These are phyloP conservation scores for Macrosiphum euphorbiae DNA, from an alignment of 2,888 invertebrate genomes.

Conservation along the genomic window DNA sequence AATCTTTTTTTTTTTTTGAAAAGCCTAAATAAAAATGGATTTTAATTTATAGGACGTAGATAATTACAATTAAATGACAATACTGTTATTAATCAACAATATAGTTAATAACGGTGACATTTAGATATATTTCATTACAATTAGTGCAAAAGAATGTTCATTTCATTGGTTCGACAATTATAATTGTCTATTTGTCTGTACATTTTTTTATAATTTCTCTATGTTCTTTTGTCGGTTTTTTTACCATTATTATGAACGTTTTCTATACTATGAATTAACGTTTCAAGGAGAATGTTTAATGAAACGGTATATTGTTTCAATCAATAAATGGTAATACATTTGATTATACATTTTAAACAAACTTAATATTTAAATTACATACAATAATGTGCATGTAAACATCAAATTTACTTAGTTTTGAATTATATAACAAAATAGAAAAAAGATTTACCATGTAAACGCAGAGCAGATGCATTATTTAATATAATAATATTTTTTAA, in stretches of 20 bases:
- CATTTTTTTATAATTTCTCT: neutral
- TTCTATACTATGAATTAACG: neutral
- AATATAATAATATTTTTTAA: neutral
- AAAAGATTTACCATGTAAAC: neutral
- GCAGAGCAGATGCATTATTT: neutral
- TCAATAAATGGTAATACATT: neutral
- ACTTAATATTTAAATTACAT: neutral
- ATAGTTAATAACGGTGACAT: neutral
- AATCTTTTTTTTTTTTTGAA: neutral
- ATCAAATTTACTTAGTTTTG: neutral
- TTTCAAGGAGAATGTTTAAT: neutral
- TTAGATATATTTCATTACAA: neutral
- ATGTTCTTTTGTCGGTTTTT: neutral
- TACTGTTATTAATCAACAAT: neutral
- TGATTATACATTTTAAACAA: neutral
- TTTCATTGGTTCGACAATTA: neutral
- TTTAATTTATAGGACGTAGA: neutral
- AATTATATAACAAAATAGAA: neutral
- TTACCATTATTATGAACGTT: neutral
- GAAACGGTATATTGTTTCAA: neutral
- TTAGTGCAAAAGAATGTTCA: neutral
- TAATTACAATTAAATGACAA: neutral
- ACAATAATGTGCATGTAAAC: neutral
- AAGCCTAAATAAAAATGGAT: neutral
- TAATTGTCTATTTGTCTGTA: neutral